Conservation (phyloP, 2,888 invertebrate genomes). For the Dorcus parallelipipedus region DNA sequence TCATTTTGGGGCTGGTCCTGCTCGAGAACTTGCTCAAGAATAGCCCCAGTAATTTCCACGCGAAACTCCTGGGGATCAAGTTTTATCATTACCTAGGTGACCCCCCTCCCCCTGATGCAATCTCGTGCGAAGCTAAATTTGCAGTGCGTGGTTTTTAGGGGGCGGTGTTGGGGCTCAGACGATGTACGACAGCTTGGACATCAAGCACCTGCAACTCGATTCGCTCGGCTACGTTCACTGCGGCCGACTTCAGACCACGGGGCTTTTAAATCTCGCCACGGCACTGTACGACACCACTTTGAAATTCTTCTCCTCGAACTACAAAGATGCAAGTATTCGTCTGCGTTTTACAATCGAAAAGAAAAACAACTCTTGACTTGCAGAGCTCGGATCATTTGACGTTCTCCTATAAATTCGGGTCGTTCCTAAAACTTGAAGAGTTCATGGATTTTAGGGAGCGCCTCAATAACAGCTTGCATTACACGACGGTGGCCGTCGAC, state of each 20-base stretch:
- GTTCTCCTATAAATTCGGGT: constrained; percentile 90
- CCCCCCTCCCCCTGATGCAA: too few relatives aligned
- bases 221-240: constrained; percentile 84
- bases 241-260: constrained; percentile 69
- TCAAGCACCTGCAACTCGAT: constrained; percentile 91
- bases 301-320: constrained; percentile 83
- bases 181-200: constrained; percentile 75
- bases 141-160: constrained; percentile 51
- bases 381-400: constrained; percentile 89
- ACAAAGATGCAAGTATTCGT: constrained; percentile 71
- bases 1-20: constrained; percentile 64
- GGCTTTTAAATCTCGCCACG: constrained; percentile 67
- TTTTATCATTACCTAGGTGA: constrained; percentile 74
- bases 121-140: not conserved
- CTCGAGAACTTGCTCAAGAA: constrained; percentile 70
- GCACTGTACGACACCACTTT: constrained; percentile 71
- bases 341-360: too few relatives aligned
- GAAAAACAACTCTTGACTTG: constrained; percentile 18
- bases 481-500: constrained; percentile 63
- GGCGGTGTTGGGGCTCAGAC: constrained; percentile 71
- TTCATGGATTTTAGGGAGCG: constrained; percentile 81
- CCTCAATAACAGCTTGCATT: constrained; percentile 78
- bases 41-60: constrained; percentile 86
- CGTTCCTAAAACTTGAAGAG: constrained; percentile 88
- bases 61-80: constrained; percentile 78